phyloP scores from a whole-genome alignment of 2,797 vertebrate species.

The Notolepis coatsorum region DNA sequence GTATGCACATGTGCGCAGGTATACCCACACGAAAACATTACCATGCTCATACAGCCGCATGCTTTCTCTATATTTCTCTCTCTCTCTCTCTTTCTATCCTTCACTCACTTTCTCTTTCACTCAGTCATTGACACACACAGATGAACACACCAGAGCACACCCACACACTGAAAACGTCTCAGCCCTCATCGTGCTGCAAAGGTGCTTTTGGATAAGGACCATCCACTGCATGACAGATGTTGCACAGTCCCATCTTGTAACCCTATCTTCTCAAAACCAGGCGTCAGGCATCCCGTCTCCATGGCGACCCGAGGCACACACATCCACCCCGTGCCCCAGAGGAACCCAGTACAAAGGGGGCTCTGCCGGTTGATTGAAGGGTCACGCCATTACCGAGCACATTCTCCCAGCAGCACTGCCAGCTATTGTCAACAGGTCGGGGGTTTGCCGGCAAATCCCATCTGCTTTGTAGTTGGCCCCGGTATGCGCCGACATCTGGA shows the following conservation, averaged over 20 bases:
- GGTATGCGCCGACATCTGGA: constrained; percentile 71
- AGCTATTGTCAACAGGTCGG: constrained; percentile 67
- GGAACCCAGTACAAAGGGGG: constrained; percentile 9
- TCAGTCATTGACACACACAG: not conserved
- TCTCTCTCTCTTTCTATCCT: not conserved
- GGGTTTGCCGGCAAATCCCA: constrained; percentile 59
- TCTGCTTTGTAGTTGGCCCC: constrained; percentile 47
- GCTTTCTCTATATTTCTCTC: too few relatives aligned
- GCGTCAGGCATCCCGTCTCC: too few relatives aligned
- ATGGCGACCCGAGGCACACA: not conserved
- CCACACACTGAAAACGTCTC: too few relatives aligned
- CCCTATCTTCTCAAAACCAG: not conserved
- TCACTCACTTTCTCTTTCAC: too few relatives aligned
- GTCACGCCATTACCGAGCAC: constrained; percentile 37
- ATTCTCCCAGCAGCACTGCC: constrained; percentile 63
- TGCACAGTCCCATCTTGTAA: too few relatives aligned
- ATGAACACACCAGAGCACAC: not conserved
- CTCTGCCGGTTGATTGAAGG: constrained; percentile 19
- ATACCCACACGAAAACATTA: not conserved
- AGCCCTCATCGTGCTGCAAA: too few relatives aligned
- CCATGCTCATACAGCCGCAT: not conserved
- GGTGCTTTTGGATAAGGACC: too few relatives aligned
- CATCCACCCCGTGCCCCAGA: not conserved
- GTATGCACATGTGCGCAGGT: constrained; percentile 11
- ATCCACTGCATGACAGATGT: too few relatives aligned